These are phyloP conservation scores for Apolygus lucorum DNA, from an alignment of 1,140 invertebrate genomes.

Conservation along the genomic window DNA sequence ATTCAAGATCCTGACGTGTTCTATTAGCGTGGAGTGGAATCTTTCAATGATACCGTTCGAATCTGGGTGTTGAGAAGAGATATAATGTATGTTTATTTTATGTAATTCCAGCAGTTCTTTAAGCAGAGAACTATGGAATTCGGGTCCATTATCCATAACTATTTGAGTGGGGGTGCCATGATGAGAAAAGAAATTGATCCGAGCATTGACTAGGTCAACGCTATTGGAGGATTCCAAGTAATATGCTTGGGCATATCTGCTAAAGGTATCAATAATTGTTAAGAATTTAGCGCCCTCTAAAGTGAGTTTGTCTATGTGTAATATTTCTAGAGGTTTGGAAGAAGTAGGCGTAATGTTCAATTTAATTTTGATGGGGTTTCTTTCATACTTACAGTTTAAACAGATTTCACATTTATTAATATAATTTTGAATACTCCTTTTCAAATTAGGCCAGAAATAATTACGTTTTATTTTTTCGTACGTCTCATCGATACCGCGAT, in stretches of 20 bases:
- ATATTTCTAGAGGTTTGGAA: neutral
- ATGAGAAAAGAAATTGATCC: neutral
- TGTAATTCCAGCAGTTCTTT: conserved; percentile 1
- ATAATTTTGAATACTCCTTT: neutral
- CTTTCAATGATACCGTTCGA: conserved; percentile 9
- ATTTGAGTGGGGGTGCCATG: neutral
- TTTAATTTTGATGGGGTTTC: neutral
- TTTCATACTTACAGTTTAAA: neutral
- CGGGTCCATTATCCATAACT: neutral
- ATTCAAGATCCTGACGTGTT: neutral
- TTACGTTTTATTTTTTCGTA: neutral
- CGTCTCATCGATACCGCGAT: neutral
- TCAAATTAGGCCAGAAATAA: neutral
- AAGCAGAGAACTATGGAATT: neutral
- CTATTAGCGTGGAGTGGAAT: conserved; percentile 9
- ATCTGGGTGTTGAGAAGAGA: conserved; percentile 1
- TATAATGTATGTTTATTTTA: conserved; percentile 8
- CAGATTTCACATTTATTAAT: conserved; percentile 6
- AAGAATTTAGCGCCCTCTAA: neutral
- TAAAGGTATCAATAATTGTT: neutral
- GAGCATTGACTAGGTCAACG: neutral
- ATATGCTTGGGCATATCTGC: neutral
- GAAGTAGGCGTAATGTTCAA: neutral
- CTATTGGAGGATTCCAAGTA: neutral
- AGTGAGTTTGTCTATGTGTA: neutral